Conservation (phyloP, 2,797 vertebrate genomes). For the Acridotheres tristis region DNA sequence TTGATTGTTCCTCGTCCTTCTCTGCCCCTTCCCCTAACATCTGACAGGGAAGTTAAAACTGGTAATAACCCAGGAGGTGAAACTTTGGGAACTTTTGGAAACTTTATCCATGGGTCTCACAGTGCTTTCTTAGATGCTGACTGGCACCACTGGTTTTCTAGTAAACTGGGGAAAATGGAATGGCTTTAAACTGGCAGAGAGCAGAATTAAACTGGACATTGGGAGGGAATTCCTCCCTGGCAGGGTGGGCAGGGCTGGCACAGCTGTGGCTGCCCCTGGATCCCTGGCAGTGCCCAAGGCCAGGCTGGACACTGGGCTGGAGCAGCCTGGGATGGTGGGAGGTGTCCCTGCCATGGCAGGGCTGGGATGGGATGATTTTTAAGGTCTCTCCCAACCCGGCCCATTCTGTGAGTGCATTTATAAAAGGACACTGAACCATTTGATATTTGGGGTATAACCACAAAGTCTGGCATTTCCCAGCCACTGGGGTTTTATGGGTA, state of each 20-base stretch:
- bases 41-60: neutral
- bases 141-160: neutral
- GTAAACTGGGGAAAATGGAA: neutral
- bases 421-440: neutral
- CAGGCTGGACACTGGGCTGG: accelerated
- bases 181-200: neutral
- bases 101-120: neutral
- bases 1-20: neutral
- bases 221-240: neutral
- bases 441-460: neutral
- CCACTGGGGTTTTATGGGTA: neutral
- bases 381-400: neutral
- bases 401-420: neutral
- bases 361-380: accelerated
- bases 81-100: neutral
- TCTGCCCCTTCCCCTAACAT: neutral
- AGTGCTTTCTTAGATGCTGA: neutral
- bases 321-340: neutral
- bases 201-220: neutral
- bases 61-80: neutral
- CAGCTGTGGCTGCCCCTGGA: neutral
- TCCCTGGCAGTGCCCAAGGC: neutral
- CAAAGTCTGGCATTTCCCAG: neutral
- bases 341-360: neutral
- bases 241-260: neutral